Base-by-base conservation (phyloP, 2,888 invertebrate species). In the Drosophila atroscutellata region DNA sequence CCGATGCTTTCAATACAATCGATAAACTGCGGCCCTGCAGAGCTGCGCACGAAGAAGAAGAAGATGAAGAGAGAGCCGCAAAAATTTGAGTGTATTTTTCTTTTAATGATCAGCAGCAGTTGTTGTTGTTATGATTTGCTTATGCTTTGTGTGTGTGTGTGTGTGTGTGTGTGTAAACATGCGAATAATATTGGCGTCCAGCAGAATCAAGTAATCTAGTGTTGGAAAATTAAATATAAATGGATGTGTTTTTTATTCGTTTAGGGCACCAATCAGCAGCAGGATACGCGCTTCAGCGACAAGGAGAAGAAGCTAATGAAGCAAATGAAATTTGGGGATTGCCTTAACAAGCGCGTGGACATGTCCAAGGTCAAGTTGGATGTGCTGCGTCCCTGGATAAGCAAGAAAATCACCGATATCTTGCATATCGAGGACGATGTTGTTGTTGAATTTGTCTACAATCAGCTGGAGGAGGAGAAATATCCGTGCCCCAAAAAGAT, bases 271-370 rank as follows among this genome's bases (percentile, higher is more conserved):
- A 99, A 97, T 91, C 97, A 99, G 72, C 99, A 99, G 93, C 99
- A 99, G 94, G 99, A 99, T 94, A 99, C 98, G 91, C 96, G 99
- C 91, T 99, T 99, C 94, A 97, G 99, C 92, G 99, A 99, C 94
- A 99, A 99, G 94, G 99, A 99, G 94, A 99, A 99, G 94, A 99
- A 99, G 93, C 94, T 99, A 56, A 95, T 99, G 94, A 99, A 99
- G 93, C 98, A 98, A 93, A 99, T 99, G 99, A 98, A 97, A 93
- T 99, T 99, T 93, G 98, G 97, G 39, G 98, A 99, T 92, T 97
- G 97, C 84, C 94, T 99, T 52, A 96, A 97, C 81, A 97, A 97
- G 93, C 98, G 98, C 95, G 99, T 99, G 93, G 99, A 99, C 93
- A 98, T 99, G 98, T 96, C 97, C 60, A 99, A 99, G 94, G 98